Conservation (phyloP, 2,797 vertebrate species). For the Ceyx erithaca region DNA sequence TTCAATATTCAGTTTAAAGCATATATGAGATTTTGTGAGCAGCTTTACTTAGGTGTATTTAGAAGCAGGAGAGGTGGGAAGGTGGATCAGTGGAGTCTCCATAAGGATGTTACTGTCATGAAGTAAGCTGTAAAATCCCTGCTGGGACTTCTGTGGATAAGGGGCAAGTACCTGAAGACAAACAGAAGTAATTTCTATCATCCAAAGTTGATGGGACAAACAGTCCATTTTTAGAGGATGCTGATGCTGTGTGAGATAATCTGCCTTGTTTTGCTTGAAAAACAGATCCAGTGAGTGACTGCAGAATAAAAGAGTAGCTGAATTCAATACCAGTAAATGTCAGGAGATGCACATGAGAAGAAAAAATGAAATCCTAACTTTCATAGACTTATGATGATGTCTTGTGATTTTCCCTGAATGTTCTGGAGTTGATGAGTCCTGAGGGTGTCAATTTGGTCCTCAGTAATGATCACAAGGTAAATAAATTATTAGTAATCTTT, state of each 20-base stretch:
- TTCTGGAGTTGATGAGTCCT: neutral
- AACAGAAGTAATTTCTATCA: neutral
- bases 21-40: neutral
- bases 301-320: neutral
- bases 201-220: neutral
- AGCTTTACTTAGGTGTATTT: neutral
- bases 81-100: neutral
- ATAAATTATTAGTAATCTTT: neutral
- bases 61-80: neutral
- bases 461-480: neutral
- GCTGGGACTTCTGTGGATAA: neutral
- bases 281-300: neutral
- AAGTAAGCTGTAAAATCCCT: neutral
- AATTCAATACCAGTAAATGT: neutral
- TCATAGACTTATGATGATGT: neutral
- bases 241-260: neutral
- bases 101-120: neutral
- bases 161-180: neutral
- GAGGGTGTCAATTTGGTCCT: neutral
- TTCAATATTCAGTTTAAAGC: neutral
- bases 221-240: neutral
- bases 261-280: neutral
- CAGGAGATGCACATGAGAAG: neutral
- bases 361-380: neutral
- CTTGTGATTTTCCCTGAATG: neutral